Evolutionary conservation across 2,888 invertebrate genomes (phyloP), one percentile per base, ranked within the genome.

Genomic region (Palloptera scutellata): DNA sequence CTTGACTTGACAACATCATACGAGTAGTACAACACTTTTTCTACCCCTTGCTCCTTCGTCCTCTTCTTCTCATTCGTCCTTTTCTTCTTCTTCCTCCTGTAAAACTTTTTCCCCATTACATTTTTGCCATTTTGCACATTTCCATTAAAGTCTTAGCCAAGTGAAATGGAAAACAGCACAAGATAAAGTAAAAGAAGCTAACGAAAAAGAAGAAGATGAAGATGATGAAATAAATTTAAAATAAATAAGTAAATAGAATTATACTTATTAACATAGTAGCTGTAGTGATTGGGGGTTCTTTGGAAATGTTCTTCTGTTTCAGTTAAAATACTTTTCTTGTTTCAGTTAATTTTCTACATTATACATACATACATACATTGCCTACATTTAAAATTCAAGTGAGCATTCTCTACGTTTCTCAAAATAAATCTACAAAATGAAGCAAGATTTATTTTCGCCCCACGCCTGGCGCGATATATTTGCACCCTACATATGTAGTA

Each of bases 1-100:
- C 80, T 82, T 76, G 78, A 81, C 72, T 77, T 79, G 75, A 75
- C 78, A 78, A 71, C 61, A 30, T 2, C n/a, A n/a, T n/a, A n/a
- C 45, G 45, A 10, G 5, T 15, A 13, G 48, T 48, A n/a, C 12
- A 15, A 8, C 48, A 4, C 48, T 11, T 10, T 48, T n/a, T 15
- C n/a, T 48, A 10, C 48, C n/a, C 3, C 48, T n/a, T 13, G n/a
- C 48, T 13, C 1, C 13, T 11, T 48, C 48, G 48, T 5, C n/a
- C 12, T n/a, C n/a, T 15, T 15, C 48, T 5, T 48, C 15, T 43
- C 45, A 13, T 12, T 1, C 45, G 45, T 12, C 11, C 45, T 12
- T 12, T 45, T 13, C 10, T 13, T 45, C 13, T 45, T 12, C 1
- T 45, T 45, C 11, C 45, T 13, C 45, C 13, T 45, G 11, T 45